Base-by-base conservation (phyloP, 1,140 invertebrate genomes). In the Teleogryllus occipitalis region DNA sequence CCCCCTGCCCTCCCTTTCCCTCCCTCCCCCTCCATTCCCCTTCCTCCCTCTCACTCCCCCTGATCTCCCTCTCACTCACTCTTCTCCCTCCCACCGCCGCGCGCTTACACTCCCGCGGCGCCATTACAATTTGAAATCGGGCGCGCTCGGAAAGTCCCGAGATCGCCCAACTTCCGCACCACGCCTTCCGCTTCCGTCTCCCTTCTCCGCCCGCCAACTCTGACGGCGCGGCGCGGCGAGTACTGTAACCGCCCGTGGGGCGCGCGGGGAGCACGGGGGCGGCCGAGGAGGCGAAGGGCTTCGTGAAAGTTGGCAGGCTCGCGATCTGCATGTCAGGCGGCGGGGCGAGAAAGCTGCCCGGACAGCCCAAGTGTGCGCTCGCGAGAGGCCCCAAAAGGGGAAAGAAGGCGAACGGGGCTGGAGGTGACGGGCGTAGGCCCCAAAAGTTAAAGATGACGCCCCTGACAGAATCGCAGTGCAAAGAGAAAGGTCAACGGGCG, bases 71-170 rank as follows among this genome's bases (percentile, higher is more conserved):
- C n/a, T 5, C 27, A 39, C 54, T 1, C 10, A 65, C 10, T 65
- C 10, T n/a, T n/a, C n/a, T n/a, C n/a, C n/a, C n/a, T n/a, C 10
- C 54, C 2, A 65, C 54, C 10, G 54, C 54, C 10, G 54, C 54
- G 54, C 27, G 27, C 27, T 39, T 1, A 5, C 27, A 5, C 27
- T 5, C 27, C 27, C 27, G 54, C 54, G 10, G 54, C 10, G 54
- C 54, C 54, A 65, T 65, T 65, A 65, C 54, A 65, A 65, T 65
- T 65, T 65, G 54, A 65, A 65, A 65, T 65, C 54, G 54, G 54
- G 54, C 18, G 10, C 10, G 54, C 3, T 65, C 18, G 54, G 10
- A 65, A 65, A 65, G 54, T 65, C 54, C 54, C 18, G 2, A 7
- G 54, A 65, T 65, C 54, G 54, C 18, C 2, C 54, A 65, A 65